Conservation (phyloP, 2,888 invertebrate species). For the Drosophila histrio region DNA sequence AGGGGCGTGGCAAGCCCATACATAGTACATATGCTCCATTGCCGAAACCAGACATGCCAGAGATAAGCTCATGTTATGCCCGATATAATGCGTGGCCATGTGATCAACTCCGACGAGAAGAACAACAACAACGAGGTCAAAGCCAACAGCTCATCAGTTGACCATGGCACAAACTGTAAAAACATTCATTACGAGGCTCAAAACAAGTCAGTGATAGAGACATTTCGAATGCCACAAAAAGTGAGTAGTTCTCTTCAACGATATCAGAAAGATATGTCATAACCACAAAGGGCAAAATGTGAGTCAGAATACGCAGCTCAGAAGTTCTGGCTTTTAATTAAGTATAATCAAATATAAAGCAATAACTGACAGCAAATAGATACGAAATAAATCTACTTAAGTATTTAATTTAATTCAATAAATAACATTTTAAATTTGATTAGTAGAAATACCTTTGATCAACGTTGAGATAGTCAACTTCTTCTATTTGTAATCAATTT, state of each 20-base stretch:
- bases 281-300: too few species aligned
- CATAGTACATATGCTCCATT: slow-evolving; percentile 8
- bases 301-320: too few species aligned
- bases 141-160: slow-evolving; percentile 3
- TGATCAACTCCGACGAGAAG: neutral
- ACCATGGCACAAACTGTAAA: neutral
- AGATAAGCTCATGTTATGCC: slow-evolving; percentile 1
- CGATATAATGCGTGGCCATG: slow-evolving; percentile 13
- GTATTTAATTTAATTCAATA: neutral
- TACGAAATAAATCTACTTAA: neutral
- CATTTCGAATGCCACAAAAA: too few species aligned
- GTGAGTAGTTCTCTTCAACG: too few species aligned
- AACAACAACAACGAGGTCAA: slow-evolving; percentile 1
- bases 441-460: neutral
- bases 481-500: neutral
- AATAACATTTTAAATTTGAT: neutral
- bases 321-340: too few species aligned
- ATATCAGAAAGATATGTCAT: too few species aligned
- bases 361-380: too few species aligned
- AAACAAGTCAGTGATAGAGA: too few species aligned
- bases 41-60: neutral
- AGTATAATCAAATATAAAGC: too few species aligned
- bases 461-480: neutral
- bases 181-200: neutral
- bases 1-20: slow-evolving; percentile 19